Conservation (phyloP, 2,113 vertebrate species). For the Thalassoma bifasciatum region DNA sequence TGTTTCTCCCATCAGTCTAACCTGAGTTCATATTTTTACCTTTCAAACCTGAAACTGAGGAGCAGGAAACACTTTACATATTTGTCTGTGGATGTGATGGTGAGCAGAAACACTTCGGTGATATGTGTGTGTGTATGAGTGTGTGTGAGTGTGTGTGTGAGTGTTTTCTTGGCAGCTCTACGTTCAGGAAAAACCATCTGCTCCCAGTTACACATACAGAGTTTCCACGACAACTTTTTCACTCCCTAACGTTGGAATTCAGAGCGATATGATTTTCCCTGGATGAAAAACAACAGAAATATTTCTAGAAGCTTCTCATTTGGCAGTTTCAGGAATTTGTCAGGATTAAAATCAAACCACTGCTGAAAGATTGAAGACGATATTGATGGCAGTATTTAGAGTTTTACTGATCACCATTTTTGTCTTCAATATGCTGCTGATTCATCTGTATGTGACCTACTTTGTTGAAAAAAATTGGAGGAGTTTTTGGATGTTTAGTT, state of each 20-base stretch:
- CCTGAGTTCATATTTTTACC: constrained; percentile 8
- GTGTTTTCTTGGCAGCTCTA: constrained; percentile 46
- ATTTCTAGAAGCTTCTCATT: constrained; percentile 23
- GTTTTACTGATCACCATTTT: neutral
- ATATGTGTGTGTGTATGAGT: constrained; percentile 16
- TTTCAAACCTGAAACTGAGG: neutral
- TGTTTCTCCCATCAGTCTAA: constrained; percentile 51
- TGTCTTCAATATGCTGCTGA: neutral
- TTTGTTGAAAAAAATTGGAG: neutral
- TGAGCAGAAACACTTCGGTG: no score
- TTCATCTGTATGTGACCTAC: neutral
- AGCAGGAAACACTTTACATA: constrained; percentile 31
- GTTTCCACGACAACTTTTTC: constrained; percentile 64
- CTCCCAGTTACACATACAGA: constrained; percentile 51
- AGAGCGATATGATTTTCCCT: constrained; percentile 52
- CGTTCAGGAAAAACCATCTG: constrained; percentile 76
- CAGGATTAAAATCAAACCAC: neutral
- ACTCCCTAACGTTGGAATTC: constrained; percentile 41
- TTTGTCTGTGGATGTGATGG: constrained; percentile 11
- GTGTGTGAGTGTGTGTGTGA: constrained; percentile 4
- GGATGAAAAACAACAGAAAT: constrained; percentile 48
- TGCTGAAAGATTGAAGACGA: neutral
- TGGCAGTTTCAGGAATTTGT: neutral
- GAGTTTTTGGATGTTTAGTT: neutral
- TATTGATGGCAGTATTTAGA: neutral